Evolutionary conservation across 1,140 invertebrate species (phyloP).

Genomic region (Drosophila bifasciata): DNA sequence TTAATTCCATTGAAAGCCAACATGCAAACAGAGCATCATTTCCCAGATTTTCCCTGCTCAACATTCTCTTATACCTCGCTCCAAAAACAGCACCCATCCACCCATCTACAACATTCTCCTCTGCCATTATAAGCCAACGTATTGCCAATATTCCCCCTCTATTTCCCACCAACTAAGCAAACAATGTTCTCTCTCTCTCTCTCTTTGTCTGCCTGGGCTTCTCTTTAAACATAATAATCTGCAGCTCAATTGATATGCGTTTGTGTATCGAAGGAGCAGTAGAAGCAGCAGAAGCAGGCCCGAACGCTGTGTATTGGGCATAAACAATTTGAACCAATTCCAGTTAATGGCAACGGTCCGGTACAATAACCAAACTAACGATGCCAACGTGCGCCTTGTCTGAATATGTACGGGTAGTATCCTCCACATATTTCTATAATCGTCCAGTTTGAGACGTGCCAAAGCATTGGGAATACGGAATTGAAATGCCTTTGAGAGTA

Average conservation of each 20-base stretch:
- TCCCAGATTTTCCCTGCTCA: background rate
- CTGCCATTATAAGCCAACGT: no score
- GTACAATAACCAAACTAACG: conserved; percentile 13
- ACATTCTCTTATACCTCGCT: background rate
- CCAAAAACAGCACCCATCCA: no score
- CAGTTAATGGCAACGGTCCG: conserved; percentile 33
- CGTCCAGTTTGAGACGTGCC: conserved; percentile 35
- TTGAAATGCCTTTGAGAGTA: conserved; percentile 26
- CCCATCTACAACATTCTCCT: no score
- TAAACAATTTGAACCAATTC: conserved; percentile 50
- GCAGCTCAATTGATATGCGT: conserved; percentile 20
- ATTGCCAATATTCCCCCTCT: no score
- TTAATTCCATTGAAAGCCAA: background rate
- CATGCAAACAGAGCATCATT: conserved; percentile 9
- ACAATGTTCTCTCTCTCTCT: conserved; percentile 20
- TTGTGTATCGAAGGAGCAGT: conserved; percentile 7
- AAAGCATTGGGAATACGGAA: conserved; percentile 19
- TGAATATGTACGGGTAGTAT: conserved; percentile 36
- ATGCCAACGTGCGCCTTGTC: conserved; percentile 45
- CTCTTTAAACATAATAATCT: conserved; percentile 32
- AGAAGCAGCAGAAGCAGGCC: conserved; percentile 20
- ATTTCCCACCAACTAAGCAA: conserved; percentile 1
- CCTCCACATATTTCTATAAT: conserved; percentile 49
- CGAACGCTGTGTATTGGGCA: conserved; percentile 15
- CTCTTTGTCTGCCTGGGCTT: background rate